Conservation (phyloP, 2,888 invertebrate species). For the Chloroclystis v-ata region DNA sequence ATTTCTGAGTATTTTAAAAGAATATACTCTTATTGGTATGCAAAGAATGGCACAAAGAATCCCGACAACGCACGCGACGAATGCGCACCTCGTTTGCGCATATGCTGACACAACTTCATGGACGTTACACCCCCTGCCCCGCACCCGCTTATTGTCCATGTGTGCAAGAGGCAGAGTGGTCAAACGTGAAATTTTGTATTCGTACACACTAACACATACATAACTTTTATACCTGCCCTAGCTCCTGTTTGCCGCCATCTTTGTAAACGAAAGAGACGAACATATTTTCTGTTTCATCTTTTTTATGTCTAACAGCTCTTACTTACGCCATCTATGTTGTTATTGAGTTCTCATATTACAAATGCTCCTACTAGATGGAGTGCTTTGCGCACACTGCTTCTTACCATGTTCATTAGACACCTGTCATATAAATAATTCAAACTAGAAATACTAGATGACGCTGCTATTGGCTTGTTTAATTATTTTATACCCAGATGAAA, state of each 20-base stretch:
- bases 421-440: too few species aligned
- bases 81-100: slow-evolving; percentile 90
- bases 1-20: slow-evolving; percentile 85
- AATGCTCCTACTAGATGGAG: slow-evolving; percentile 30
- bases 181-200: slow-evolving; percentile 76
- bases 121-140: slow-evolving; percentile 75
- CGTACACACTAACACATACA: slow-evolving; percentile 65
- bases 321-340: slow-evolving; percentile 47
- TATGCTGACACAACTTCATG: slow-evolving; percentile 84
- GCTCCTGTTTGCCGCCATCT: slow-evolving; percentile 74
- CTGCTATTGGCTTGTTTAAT: too few species aligned
- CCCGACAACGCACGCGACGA: slow-evolving; percentile 94
- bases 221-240: slow-evolving; percentile 67
- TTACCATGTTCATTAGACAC: too few species aligned
- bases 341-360: not conserved
- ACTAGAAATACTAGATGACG: too few species aligned
- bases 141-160: slow-evolving; percentile 56
- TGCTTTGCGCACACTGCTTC: slow-evolving; percentile 1
- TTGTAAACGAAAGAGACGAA: slow-evolving; percentile 51
- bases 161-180: slow-evolving; percentile 71
- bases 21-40: slow-evolving; percentile 91
- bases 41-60: slow-evolving; percentile 98
- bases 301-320: slow-evolving; percentile 22
- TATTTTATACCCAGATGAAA: too few species aligned
- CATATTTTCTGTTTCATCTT: slow-evolving; percentile 47